phyloP scores from a whole-genome alignment of 1,140 invertebrate genomes.

The Neocloeon triangulifer region DNA sequence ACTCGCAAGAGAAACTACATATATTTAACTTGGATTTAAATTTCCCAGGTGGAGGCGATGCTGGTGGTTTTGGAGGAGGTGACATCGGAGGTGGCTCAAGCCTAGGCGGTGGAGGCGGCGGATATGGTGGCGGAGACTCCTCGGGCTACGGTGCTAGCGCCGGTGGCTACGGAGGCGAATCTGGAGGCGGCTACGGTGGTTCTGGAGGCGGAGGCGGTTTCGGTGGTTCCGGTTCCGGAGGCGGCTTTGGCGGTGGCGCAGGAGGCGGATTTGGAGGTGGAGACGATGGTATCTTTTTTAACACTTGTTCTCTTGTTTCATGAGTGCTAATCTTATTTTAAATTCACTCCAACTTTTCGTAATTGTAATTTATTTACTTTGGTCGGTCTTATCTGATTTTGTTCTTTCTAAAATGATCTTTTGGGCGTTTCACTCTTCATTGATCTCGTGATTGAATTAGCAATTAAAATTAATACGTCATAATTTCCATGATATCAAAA shows the following conservation, averaged over 20 bases:
- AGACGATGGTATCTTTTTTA: conserved; percentile 6
- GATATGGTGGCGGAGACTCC: background rate
- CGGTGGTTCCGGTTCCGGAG: background rate
- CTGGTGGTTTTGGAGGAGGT: too few species aligned
- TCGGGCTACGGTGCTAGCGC: background rate
- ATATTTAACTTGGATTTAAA: background rate
- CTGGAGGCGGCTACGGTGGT: too few species aligned
- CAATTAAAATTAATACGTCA: too few species aligned
- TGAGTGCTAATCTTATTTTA: too few species aligned
- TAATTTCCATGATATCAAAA: too few species aligned
- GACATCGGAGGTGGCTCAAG: background rate
- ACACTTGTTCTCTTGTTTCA: too few species aligned
- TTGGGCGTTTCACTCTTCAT: too few species aligned
- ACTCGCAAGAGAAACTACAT: background rate
- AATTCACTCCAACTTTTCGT: too few species aligned
- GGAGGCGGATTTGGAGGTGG: background rate
- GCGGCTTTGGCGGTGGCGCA: background rate
- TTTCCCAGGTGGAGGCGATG: background rate
- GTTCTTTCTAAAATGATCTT: too few species aligned
- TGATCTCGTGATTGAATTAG: too few species aligned
- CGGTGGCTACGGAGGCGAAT: background rate
- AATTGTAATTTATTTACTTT: too few species aligned
- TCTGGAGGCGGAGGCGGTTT: conserved; percentile 1
- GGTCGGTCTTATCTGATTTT: too few species aligned
- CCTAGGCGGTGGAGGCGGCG: background rate